Percentiles rank a stretch among this genome's conserved stretches.
phyloP scores from a whole-genome alignment of 2,888 invertebrate genomes.

The Drosophila koepferae region DNA sequence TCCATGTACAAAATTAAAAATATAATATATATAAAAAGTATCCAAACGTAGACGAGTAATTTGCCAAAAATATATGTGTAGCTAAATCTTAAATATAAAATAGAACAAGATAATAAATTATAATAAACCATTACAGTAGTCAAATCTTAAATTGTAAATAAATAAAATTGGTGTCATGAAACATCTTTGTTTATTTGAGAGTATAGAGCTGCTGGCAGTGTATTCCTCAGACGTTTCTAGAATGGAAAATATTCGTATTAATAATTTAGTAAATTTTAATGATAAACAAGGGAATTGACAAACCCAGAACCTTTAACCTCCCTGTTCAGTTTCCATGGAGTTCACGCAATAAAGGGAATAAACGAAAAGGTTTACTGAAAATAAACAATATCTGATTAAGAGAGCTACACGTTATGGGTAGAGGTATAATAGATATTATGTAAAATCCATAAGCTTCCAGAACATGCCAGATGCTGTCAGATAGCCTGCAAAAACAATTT shows the following conservation, averaged over 20 bases:
- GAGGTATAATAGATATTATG: too few relatives aligned
- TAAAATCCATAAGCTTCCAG: too few relatives aligned
- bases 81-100: too few relatives aligned
- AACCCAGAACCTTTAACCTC: background rate
- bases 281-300: background rate
- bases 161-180: background rate
- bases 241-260: background rate
- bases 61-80: too few relatives aligned
- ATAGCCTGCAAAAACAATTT: too few relatives aligned
- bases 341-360: background rate
- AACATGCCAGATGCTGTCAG: too few relatives aligned
- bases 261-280: background rate
- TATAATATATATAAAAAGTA: too few relatives aligned
- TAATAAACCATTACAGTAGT: too few relatives aligned
- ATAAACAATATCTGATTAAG: background rate
- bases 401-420: background rate
- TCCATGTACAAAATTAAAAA: too few relatives aligned
- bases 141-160: background rate
- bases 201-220: background rate
- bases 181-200: background rate
- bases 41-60: too few relatives aligned
- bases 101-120: too few relatives aligned
- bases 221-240: background rate
- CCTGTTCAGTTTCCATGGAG: background rate
- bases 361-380: background rate